A percentile compares a stretch with the other conserved stretches of the same genome.
These are phyloP conservation scores for Ypsolopha sequella DNA, from an alignment of 2,888 invertebrate genomes.

Conservation along the genomic window DNA sequence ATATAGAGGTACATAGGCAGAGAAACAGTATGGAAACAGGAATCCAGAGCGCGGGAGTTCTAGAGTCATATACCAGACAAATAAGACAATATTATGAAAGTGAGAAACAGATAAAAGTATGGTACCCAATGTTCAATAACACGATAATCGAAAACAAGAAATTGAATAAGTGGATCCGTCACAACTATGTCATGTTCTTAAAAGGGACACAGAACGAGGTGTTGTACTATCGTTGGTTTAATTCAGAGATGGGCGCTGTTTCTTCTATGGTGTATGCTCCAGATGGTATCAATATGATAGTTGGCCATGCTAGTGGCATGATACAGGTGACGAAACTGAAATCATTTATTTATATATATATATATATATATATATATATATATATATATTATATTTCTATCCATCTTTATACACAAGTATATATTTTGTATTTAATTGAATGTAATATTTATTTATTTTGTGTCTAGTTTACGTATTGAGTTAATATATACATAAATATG, in stretches of 20 bases:
- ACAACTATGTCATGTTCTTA: constrained; percentile 33
- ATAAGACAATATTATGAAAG: constrained; percentile 18
- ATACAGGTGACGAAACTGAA: constrained; percentile 46
- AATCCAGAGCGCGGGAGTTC: constrained; percentile 11
- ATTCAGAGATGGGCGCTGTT: constrained; percentile 39
- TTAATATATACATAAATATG: too few species aligned
- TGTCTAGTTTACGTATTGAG: too few species aligned
- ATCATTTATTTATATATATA: too few species aligned
- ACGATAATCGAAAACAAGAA: not conserved
- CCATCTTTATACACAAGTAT: too few species aligned
- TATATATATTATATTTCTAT: too few species aligned
- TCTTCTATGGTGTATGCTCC: constrained; percentile 49
- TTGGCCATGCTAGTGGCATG: constrained; percentile 57
- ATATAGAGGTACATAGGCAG: not conserved
- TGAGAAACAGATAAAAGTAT: constrained; percentile 26
- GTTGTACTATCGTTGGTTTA: constrained; percentile 38
- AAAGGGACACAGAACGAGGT: constrained; percentile 33
- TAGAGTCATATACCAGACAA: too few species aligned
- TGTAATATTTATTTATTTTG: too few species aligned
- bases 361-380: too few species aligned
- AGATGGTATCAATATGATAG: constrained; percentile 46
- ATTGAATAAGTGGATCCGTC: constrained; percentile 25
- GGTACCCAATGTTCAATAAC: constrained; percentile 44
- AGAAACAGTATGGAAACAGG: constrained; percentile 16
- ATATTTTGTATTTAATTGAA: too few species aligned